Conservation (phyloP, 2,888 invertebrate species). For the Xestia rhomboidea region DNA sequence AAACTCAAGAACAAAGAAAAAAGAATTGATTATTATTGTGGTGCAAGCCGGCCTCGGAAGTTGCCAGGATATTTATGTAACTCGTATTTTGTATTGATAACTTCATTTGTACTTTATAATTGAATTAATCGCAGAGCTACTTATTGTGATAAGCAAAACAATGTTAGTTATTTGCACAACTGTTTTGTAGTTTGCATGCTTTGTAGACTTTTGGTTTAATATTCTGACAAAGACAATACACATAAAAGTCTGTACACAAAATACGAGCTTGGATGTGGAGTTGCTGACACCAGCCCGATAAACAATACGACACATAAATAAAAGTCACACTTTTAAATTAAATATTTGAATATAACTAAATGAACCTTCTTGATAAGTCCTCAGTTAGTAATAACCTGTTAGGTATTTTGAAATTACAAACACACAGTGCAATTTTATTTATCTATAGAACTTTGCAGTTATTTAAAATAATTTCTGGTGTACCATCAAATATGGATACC, state of each 20-base stretch:
- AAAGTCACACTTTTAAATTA: neutral
- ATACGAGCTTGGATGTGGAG: too few species aligned
- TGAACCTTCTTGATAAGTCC: neutral
- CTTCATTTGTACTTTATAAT: slow-evolving; percentile 38
- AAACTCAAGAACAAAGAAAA: neutral
- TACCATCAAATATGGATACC: neutral
- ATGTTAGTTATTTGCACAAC: slow-evolving; percentile 55
- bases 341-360: neutral
- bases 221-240: too few species aligned
- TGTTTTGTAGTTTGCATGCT: slow-evolving; percentile 32
- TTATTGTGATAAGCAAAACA: slow-evolving; percentile 84
- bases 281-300: too few species aligned
- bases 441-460: too few species aligned
- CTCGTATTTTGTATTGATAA: neutral
- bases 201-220: neutral
- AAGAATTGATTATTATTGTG: neutral
- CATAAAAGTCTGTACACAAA: too few species aligned
- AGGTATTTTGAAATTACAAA: too few species aligned
- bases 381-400: too few species aligned
- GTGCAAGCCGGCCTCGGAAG: neutral
- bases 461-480: too few species aligned
- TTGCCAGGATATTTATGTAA: slow-evolving; percentile 11
- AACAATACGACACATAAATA: too few species aligned
- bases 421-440: too few species aligned
- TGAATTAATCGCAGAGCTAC: slow-evolving; percentile 49